Evolutionary conservation across 2,888 invertebrate species (phyloP), one percentile per base, ranked within the genome.

Genomic region (Apamea monoglypha): DNA sequence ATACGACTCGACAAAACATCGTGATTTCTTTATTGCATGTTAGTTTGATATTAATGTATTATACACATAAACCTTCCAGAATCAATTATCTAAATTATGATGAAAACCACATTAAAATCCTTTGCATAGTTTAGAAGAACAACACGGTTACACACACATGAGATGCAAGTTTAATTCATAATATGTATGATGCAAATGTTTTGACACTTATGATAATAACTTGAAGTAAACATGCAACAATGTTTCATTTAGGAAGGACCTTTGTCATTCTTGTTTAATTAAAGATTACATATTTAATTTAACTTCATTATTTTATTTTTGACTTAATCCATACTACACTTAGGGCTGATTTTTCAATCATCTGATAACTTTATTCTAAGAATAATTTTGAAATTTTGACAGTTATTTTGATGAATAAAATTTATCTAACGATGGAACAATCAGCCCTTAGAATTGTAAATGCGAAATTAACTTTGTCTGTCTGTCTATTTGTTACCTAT

Each of bases 171-270:
- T 5, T 53, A 25, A 6, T 21, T 69, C 69, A 63, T 63, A 21
- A 50, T 18, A 74, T 7, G 1, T 32, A n/a, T 74, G 47, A 71
- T 80, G 74, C 44, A 73, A 59, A 83, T 67, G 36, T 80, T 73
- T 83, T 59, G 36, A 29, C 29, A 73, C 2, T 68, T 40, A 53
- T 32, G 21, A 71, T 59, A 25, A 74, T 25, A 73, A 44, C 21
- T 2, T 1, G 44, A 50, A 36, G 36, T 77, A 64, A 75, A 78
- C 53, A 80, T 4, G 0, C 29, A 71, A 80, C n/a, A 53, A 44
- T 69, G 69, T 74, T 59, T 0, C 0, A 44, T 73, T 74, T 56
- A 76, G 84, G 73, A 80, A 83, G 72, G 61, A 18, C 66, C 40
- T 32, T 72, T 63, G 1, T 68, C 32, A 72, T 66, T 61, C 18